Conservation (phyloP, 2,888 invertebrate genomes). For the Polydrusus tereticollis region DNA sequence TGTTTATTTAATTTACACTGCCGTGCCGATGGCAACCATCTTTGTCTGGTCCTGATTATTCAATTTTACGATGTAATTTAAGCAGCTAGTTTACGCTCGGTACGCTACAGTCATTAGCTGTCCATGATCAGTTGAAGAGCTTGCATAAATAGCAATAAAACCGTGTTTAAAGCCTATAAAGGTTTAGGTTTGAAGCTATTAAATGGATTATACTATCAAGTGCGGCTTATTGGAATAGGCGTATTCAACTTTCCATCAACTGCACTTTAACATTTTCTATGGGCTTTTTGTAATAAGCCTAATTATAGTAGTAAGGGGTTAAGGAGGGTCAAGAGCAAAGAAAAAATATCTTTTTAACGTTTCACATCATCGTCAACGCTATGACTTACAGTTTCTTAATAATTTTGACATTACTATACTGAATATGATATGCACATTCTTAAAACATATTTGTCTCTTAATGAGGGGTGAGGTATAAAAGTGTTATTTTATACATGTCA, state of each 20-base stretch:
- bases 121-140: conserved; percentile 22
- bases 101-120: conserved; percentile 7
- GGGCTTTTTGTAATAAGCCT: too few species aligned
- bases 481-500: too few species aligned
- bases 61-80: not conserved
- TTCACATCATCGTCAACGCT: too few species aligned
- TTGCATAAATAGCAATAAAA: conserved; percentile 21
- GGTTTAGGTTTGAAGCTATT: not conserved
- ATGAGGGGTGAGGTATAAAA: too few species aligned
- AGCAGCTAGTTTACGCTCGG: not conserved
- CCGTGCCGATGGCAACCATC: not conserved
- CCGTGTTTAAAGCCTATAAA: conserved; percentile 12
- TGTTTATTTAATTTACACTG: not conserved
- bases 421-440: too few species aligned
- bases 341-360: too few species aligned
- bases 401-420: too few species aligned
- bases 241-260: not conserved
- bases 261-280: too few species aligned
- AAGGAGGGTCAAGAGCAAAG: too few species aligned
- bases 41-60: not conserved
- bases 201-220: not conserved
- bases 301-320: too few species aligned
- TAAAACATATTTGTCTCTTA: too few species aligned
- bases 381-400: too few species aligned
- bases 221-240: not conserved